Evolutionary conservation across 2,113 vertebrate species (phyloP).

Genomic region (Canis aureus): DNA sequence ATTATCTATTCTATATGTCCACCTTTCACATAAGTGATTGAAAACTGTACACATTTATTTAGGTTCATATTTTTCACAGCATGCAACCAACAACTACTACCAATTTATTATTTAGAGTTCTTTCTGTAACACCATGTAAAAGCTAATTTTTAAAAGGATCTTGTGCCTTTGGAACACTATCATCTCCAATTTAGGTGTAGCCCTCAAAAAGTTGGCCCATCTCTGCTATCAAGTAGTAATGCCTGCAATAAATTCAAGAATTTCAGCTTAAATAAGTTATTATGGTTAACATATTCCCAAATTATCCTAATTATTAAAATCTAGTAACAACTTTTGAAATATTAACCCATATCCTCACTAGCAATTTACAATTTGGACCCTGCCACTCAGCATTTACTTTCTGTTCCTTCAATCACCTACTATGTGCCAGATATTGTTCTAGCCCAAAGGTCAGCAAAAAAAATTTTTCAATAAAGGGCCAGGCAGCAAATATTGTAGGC

Average conservation of each 20-base stretch:
- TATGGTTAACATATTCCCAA: neutral
- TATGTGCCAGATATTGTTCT: neutral
- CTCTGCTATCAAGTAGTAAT: neutral
- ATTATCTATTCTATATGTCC: neutral
- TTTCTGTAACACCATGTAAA: neutral
- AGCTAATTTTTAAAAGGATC: neutral
- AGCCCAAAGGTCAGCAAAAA: neutral
- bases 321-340: slow-evolving; percentile 8
- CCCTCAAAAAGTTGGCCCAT: neutral
- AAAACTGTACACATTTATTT: neutral
- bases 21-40: neutral
- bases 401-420: neutral
- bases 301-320: neutral
- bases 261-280: neutral
- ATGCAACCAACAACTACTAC: neutral
- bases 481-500: neutral
- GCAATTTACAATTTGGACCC: neutral
- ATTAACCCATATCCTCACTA: neutral
- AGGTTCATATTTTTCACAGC: neutral
- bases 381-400: neutral
- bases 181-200: neutral
- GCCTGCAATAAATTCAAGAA: slow-evolving; percentile 8
- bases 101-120: neutral
- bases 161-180: neutral
- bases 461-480: neutral